Evolutionary conservation across 2,888 invertebrate genomes (phyloP).

Genomic region (Dicycla oo): DNA sequence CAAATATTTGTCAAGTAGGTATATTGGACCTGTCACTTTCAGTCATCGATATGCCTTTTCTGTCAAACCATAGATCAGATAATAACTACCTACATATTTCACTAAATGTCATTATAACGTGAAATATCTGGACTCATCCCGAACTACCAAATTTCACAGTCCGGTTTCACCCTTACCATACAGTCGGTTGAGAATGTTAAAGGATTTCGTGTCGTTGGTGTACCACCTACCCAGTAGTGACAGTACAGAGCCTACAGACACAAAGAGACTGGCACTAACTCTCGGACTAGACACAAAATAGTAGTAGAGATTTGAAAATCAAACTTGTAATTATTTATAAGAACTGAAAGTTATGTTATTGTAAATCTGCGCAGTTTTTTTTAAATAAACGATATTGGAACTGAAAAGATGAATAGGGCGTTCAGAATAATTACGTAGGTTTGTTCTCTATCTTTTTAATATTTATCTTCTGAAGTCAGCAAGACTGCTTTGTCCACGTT

Average conservation of each 20-base stretch:
- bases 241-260: no score
- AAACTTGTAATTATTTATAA: background rate
- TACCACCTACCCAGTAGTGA: no score
- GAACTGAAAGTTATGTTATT: no score
- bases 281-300: background rate
- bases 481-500: background rate
- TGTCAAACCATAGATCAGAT: background rate
- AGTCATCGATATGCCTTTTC: background rate
- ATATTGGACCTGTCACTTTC: background rate
- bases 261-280: background rate
- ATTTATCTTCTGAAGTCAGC: background rate
- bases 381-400: no score
- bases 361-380: no score
- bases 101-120: background rate
- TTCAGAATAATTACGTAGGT: background rate
- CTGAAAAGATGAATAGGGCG: background rate
- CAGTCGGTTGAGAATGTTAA: conserved; percentile 6
- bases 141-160: background rate
- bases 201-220: background rate
- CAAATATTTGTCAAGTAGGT: background rate
- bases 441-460: background rate
- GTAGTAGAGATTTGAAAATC: background rate
- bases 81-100: background rate
- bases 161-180: background rate
- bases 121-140: background rate